Percentiles rank a stretch among this genome's conserved stretches.
Conservation (phyloP, 2,797 vertebrate species). For the Sciaenops ocellatus region DNA sequence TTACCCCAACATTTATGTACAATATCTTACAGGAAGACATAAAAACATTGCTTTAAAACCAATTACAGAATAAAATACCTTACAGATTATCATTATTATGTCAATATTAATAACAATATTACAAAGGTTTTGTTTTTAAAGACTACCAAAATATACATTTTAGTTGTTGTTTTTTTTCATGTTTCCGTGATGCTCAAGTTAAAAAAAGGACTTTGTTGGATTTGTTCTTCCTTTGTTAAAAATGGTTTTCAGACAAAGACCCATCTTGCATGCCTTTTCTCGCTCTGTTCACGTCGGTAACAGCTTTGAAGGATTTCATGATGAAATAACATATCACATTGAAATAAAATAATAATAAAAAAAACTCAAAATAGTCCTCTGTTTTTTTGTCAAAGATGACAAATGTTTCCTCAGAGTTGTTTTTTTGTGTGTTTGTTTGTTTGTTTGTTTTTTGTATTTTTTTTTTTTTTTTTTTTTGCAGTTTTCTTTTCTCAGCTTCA, state of each 20-base stretch:
- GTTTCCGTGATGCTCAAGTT: conserved; percentile 76
- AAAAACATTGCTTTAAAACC: conserved; percentile 91
- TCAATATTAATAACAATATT: conserved; percentile 88
- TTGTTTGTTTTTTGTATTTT: conserved; percentile 59
- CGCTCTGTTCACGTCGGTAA: conserved; percentile 74
- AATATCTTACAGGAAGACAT: conserved; percentile 96
- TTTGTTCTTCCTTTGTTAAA: conserved; percentile 86
- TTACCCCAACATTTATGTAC: conserved; percentile 89
- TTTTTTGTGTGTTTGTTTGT: conserved; percentile 55
- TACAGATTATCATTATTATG: conserved; percentile 87
- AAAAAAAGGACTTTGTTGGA: conserved; percentile 74
- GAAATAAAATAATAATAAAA: conserved; percentile 72
- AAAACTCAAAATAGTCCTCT: conserved; percentile 73
- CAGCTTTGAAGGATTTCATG: conserved; percentile 73
- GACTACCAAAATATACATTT: conserved; percentile 97
- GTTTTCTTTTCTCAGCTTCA: conserved; percentile 74
- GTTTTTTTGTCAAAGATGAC: conserved; percentile 68
- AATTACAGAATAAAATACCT: conserved; percentile 89
- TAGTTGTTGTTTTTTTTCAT: conserved; percentile 75
- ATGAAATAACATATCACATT: conserved; percentile 72
- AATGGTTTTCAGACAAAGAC: conserved; percentile 68
- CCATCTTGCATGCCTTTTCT: conserved; percentile 48
- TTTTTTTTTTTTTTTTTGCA: conserved; percentile 64
- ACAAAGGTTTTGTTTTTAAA: conserved; percentile 88
- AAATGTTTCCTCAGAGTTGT: conserved; percentile 64